A percentile compares a stretch with the other conserved stretches of the same genome.
Conservation (phyloP, 1,140 invertebrate genomes). For the Musca domestica region DNA sequence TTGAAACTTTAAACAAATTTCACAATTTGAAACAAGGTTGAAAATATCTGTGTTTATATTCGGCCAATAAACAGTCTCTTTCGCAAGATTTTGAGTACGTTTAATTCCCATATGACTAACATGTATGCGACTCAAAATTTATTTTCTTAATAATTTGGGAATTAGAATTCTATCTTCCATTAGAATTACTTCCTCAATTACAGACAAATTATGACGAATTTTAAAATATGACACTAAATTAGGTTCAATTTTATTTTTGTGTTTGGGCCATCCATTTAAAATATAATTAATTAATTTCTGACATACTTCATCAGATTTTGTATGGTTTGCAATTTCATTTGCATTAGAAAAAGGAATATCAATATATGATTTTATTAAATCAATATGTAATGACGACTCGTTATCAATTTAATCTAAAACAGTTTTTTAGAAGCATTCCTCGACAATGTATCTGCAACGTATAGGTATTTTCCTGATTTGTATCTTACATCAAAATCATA, state of each 20-base stretch:
- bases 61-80: background rate
- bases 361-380: constrained; percentile 26
- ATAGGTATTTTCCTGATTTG: no score
- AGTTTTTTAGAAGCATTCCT: no score
- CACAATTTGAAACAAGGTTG: constrained; percentile 51
- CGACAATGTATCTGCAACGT: no score
- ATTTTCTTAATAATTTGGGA: constrained; percentile 28
- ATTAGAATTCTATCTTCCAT: constrained; percentile 46
- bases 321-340: constrained; percentile 40
- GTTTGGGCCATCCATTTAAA: constrained; percentile 52
- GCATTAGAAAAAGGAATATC: constrained; percentile 34
- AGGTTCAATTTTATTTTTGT: constrained; percentile 8
- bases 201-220: constrained; percentile 37
- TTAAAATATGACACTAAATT: background rate
- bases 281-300: constrained; percentile 52
- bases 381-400: constrained; percentile 31
- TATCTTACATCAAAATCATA: no score
- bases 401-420: constrained; percentile 38
- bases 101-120: constrained; percentile 54
- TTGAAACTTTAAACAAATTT: constrained; percentile 47
- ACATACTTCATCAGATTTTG: constrained; percentile 52
- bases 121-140: constrained; percentile 52
- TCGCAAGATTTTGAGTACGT: constrained; percentile 36
- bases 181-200: constrained; percentile 46
- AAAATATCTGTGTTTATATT: background rate